Percentiles rank a stretch among this genome's conserved stretches.
Evolutionary conservation across 2,888 invertebrate genomes (phyloP).

Genomic region (Aphrophora alni): DNA sequence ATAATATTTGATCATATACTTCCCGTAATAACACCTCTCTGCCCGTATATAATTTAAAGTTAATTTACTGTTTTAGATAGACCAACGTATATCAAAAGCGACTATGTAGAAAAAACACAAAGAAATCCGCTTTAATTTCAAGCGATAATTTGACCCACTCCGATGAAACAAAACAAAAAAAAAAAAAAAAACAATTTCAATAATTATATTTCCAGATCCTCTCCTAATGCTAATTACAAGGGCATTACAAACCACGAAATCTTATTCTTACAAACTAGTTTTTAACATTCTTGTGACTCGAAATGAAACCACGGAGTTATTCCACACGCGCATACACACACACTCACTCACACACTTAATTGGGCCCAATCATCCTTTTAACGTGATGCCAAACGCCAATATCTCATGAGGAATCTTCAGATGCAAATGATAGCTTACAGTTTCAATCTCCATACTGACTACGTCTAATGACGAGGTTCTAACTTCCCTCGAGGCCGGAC

Average conservation of each 20-base stretch:
- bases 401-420: neutral
- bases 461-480: neutral
- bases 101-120: neutral
- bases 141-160: neutral
- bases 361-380: constrained; percentile 2
- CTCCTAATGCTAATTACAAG: neutral
- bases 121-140: neutral
- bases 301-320: neutral
- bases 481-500: neutral
- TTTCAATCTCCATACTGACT: constrained; percentile 6
- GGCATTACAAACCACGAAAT: neutral
- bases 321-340: neutral
- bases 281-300: neutral
- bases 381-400: constrained; percentile 5
- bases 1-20: too few species aligned
- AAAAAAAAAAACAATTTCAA: neutral
- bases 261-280: neutral
- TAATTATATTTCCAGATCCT: neutral
- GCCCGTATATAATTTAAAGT: too few species aligned
- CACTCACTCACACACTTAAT: neutral
- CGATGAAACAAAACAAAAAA: too few species aligned
- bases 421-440: neutral
- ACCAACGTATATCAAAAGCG: too few species aligned
- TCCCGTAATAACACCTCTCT: too few species aligned
- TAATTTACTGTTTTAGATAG: too few species aligned